phyloP scores from a whole-genome alignment of 2,113 vertebrate genomes.

The Kryptolebias marmoratus region DNA sequence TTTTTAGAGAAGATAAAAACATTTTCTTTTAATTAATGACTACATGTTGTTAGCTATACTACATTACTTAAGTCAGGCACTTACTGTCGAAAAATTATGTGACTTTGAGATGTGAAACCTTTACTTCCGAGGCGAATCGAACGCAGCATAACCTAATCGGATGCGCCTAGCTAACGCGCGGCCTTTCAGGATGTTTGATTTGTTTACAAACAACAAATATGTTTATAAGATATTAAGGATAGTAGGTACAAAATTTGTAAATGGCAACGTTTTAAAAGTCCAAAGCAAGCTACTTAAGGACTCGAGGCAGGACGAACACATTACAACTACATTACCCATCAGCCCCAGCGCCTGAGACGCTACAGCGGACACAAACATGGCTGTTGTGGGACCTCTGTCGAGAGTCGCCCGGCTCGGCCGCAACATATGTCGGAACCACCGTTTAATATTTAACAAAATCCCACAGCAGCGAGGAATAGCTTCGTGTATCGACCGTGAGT shows the following conservation, averaged over 20 bases:
- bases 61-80: too few species aligned
- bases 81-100: too few species aligned
- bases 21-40: too few species aligned
- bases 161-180: neutral
- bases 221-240: too few species aligned
- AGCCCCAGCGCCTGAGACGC: constrained; percentile 13
- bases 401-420: constrained; percentile 54
- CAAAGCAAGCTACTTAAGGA: neutral
- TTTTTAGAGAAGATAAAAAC: too few species aligned
- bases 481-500: constrained; percentile 83
- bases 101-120: neutral
- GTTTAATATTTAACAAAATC: constrained; percentile 43
- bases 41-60: too few species aligned
- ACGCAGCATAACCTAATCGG: neutral
- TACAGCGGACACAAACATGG: constrained; percentile 72
- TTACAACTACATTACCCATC: constrained; percentile 67
- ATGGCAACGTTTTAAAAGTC: neutral
- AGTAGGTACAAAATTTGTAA: neutral
- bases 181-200: too few species aligned
- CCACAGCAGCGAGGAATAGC: constrained; percentile 71
- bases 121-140: neutral
- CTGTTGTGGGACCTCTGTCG: constrained; percentile 53
- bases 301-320: neutral
- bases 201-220: too few species aligned
- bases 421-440: constrained; percentile 52